Percentiles rank a stretch among this genome's conserved stretches.
These are phyloP conservation scores for Benitochromis conjunctus DNA, from an alignment of 2,113 vertebrate species.

Conservation along the genomic window DNA sequence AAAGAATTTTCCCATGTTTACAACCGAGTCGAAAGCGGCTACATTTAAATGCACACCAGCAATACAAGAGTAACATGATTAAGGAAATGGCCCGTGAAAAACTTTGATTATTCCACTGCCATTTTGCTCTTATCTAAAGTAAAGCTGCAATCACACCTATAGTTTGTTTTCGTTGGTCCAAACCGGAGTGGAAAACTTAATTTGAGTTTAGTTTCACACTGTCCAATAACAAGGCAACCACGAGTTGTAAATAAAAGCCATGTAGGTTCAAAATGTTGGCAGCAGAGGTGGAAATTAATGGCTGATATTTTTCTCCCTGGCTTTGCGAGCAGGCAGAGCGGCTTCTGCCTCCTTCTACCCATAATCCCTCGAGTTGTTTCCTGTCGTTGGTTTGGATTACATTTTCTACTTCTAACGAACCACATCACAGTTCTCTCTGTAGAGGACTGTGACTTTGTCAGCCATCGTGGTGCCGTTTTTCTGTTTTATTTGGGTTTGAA, in stretches of 20 bases:
- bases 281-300: constrained; percentile 22
- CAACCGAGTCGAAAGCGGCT: background rate
- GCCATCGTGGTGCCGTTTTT: background rate
- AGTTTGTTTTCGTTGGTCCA: constrained; percentile 57
- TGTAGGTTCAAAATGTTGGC: constrained; percentile 29
- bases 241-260: constrained; percentile 34
- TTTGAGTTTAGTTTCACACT: constrained; percentile 41
- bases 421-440: background rate
- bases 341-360: constrained; percentile 15
- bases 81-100: constrained; percentile 44
- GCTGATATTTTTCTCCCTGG: constrained; percentile 4
- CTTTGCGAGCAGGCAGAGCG: background rate
- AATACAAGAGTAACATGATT: constrained; percentile 27
- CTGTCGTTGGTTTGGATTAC: constrained; percentile 28
- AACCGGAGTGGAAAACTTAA: constrained; percentile 43
- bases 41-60: constrained; percentile 6
- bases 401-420: constrained; percentile 31
- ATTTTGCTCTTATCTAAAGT: constrained; percentile 43
- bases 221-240: constrained; percentile 28
- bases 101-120: constrained; percentile 23
- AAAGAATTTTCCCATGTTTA: constrained; percentile 57
- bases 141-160: constrained; percentile 53
- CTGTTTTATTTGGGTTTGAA: background rate
- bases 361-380: constrained; percentile 20
- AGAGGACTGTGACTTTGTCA: background rate